Evolutionary conservation across 2,797 vertebrate species (phyloP), one percentile per base, ranked within the genome.

Genomic region (Phalloptychus januarius): DNA sequence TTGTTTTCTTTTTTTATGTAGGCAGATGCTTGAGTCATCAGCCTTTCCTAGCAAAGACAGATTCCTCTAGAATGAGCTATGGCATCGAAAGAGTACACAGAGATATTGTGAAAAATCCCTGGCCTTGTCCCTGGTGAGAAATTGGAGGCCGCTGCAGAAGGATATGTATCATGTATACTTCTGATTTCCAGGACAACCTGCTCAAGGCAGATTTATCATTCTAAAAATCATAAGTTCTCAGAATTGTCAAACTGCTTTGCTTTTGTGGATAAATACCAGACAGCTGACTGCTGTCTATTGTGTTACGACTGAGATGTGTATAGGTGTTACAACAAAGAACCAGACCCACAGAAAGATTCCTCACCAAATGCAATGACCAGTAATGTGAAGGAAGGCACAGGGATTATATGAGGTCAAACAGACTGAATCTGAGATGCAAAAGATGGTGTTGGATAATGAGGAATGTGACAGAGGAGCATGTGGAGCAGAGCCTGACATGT

Each of bases 1-100:
- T 86, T 90, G 88, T 86, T 90, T 86, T 82, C 88, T 83, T 91
- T 83, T 89, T 90, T 86, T 90, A 89, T 85, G 87, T 88, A 82
- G 86, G 87, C 91, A 94, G 89, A 93, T 89, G 92, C 86, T 91
- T 86, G 84, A 91, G 85, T 88, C 87, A 91, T 93, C 90, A 92
- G 85, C 72, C 84, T 90, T 76, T 72, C 58, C 75, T 83, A 81
- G 79, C 80, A 11, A 58, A 71, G 77, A 85, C 79, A 71, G 84
- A 88, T 87, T 87, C 81, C 79, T 89, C 89, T 75, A 79, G 76
- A 83, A 85, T 86, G 54, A 86, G 85, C 77, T 48, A 88, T 83
- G 89, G 90, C 88, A 89, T 91, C 81, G 61, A 87, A 83, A 83
- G 75, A 81, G 73, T 50, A 75, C 80, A 74, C 81, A 82, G 84